phyloP scores from a whole-genome alignment of 2,797 vertebrate genomes.

The Chaetophractus vellerosus region DNA sequence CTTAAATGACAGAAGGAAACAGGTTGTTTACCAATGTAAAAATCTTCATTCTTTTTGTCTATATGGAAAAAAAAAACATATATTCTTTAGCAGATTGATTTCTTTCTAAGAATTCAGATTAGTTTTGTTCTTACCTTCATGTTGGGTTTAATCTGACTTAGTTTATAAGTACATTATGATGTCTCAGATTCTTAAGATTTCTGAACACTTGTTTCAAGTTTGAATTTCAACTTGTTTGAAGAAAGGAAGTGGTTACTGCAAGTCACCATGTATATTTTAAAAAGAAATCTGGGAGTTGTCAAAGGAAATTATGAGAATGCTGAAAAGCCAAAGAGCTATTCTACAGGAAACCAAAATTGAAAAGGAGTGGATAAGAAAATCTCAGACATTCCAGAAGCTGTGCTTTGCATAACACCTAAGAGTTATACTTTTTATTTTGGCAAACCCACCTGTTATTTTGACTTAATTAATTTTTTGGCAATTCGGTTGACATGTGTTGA shows the following conservation, averaged over 20 bases:
- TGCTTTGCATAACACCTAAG: conserved; percentile 55
- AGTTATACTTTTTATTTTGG: conserved; percentile 67
- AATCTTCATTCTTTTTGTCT: background rate
- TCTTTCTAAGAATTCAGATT: conserved; percentile 16
- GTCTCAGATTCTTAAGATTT: conserved; percentile 18
- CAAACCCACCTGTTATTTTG: conserved; percentile 66
- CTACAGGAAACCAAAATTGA: conserved; percentile 62
- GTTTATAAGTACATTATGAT: background rate
- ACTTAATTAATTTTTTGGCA: conserved; percentile 70
- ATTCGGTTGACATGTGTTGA: background rate
- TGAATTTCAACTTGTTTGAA: conserved; percentile 52
- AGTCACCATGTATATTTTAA: background rate
- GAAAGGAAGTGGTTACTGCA: background rate
- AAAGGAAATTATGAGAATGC: conserved; percentile 62
- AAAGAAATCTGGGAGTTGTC: conserved; percentile 52
- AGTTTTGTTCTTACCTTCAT: background rate
- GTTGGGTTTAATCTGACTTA: conserved; percentile 1
- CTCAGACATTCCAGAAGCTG: conserved; percentile 70
- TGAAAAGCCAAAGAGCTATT: conserved; percentile 45
- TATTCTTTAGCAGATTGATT: background rate
- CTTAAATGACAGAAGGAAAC: conserved; percentile 10
- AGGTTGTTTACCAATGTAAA: conserved; percentile 19
- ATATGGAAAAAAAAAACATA: background rate
- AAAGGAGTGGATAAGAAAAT: conserved; percentile 42
- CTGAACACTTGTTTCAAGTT: conserved; percentile 4